Conservation (phyloP, 2,888 invertebrate genomes). For the Tetragonula carbonaria region DNA sequence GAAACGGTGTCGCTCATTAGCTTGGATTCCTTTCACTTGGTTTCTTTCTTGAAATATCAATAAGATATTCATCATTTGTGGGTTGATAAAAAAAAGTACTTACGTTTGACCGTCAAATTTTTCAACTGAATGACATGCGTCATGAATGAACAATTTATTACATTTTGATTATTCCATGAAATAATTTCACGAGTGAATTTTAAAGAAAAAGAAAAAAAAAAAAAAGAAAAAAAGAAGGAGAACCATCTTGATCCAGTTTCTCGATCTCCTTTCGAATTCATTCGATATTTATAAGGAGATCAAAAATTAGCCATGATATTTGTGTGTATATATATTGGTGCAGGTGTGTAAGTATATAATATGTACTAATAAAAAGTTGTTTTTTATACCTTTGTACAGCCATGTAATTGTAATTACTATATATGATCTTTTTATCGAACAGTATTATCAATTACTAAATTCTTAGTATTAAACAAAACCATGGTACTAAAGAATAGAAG, state of each 20-base stretch:
- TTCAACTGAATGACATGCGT: background rate
- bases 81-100: background rate
- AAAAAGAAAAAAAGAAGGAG: background rate
- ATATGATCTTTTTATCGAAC: background rate
- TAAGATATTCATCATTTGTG: constrained; percentile 16
- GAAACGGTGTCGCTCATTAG: constrained; percentile 10
- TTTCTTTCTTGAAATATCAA: constrained; percentile 29
- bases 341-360: background rate
- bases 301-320: background rate
- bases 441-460: background rate
- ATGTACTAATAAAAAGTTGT: background rate
- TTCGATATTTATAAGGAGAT: background rate
- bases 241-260: constrained; percentile 7
- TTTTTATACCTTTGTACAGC: background rate
- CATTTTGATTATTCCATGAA: background rate
- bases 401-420: background rate
- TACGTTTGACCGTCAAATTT: background rate
- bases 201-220: background rate
- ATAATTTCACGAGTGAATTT: constrained; percentile 5
- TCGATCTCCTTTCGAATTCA: constrained; percentile 17
- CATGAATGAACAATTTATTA: background rate
- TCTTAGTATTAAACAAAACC: background rate
- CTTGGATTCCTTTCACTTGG: constrained; percentile 20
- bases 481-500: too few relatives aligned
- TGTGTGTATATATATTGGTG: background rate